Percentiles rank a stretch among this genome's conserved stretches.
phyloP scores from a whole-genome alignment of 2,888 invertebrate genomes.

The Drosophila diplacantha region DNA sequence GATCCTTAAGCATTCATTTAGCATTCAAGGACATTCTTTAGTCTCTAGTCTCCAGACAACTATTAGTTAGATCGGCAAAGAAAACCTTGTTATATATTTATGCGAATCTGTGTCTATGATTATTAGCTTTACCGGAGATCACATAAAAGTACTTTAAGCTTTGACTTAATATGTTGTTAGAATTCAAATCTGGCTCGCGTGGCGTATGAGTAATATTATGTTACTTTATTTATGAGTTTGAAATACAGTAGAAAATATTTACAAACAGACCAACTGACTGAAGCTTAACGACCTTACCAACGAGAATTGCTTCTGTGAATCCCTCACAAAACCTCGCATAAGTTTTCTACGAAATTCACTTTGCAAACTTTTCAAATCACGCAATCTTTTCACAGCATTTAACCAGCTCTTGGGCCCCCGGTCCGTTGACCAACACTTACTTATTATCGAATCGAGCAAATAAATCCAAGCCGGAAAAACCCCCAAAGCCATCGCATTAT shows the following conservation, averaged over 20 bases:
- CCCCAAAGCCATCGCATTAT: slow-evolving; percentile 35
- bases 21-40: not conserved
- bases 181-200: not conserved
- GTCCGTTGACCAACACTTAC: slow-evolving; percentile 33
- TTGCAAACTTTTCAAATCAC: slow-evolving; percentile 24
- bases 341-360: slow-evolving; percentile 5
- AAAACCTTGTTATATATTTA: not conserved
- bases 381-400: slow-evolving; percentile 5
- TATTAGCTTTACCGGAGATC: not conserved
- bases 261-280: not conserved
- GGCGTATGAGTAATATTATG: not conserved
- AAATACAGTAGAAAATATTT: not conserved
- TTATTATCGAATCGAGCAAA: slow-evolving; percentile 39
- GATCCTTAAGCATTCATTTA: not conserved
- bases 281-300: not conserved
- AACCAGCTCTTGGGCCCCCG: slow-evolving; percentile 14
- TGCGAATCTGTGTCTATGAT: not conserved
- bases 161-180: not conserved
- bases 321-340: no score
- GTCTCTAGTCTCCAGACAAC: not conserved
- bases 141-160: not conserved
- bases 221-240: not conserved
- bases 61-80: not conserved
- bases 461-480: slow-evolving; percentile 35
- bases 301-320: not conserved